Conservation (phyloP, 2,888 invertebrate species). For the Congeria kusceri region DNA sequence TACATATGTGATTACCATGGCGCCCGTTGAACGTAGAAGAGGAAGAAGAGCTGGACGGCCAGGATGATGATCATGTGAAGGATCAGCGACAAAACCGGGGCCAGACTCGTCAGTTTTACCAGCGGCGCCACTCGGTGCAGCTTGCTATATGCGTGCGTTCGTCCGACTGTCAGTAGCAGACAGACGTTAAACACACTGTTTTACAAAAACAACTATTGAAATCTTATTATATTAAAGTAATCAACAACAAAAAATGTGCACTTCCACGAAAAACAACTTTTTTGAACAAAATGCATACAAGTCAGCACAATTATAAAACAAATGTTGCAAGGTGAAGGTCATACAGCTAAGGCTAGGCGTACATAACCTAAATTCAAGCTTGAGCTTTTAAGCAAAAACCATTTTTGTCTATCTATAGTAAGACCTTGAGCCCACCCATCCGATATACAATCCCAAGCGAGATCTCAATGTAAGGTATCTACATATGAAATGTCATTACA, state of each 20-base stretch:
- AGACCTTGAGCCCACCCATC: no score
- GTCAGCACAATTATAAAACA: background rate
- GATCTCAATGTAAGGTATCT: no score
- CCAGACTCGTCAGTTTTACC: constrained; percentile 91
- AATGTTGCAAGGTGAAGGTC: background rate
- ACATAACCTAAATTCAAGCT: no score
- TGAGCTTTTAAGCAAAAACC: no score
- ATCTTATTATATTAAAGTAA: no score
- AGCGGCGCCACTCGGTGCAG: constrained; percentile 88
- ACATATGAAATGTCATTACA: no score
- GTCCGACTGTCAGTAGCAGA: constrained; percentile 77
- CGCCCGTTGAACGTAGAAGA: constrained; percentile 87
- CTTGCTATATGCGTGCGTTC: constrained; percentile 81
- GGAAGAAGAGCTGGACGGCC: constrained; percentile 88
- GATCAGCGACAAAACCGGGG: constrained; percentile 91
- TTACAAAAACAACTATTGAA: no score
- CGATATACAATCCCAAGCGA: no score
- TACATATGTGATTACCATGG: constrained; percentile 86
- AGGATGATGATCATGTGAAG: constrained; percentile 90
- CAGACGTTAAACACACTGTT: background rate
- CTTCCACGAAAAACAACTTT: no score
- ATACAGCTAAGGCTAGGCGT: background rate
- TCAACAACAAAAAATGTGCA: no score
- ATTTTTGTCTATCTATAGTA: no score
- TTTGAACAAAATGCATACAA: no score